Conservation (phyloP, 2,113 vertebrate species). For the Gymnarchus niloticus region DNA sequence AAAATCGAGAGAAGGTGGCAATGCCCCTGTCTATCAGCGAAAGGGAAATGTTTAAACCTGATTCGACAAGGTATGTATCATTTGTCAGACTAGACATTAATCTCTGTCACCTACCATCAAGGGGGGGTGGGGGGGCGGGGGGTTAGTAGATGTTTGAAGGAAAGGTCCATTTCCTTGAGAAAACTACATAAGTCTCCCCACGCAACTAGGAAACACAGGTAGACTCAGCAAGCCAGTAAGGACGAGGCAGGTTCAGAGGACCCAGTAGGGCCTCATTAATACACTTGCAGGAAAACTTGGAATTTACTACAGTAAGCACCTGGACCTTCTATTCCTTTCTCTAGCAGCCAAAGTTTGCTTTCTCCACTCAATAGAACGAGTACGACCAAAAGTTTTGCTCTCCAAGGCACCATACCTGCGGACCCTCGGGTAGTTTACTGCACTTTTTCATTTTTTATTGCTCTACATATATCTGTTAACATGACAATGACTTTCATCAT, state of each 20-base stretch:
- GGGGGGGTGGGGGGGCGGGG: neutral
- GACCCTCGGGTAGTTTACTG: neutral
- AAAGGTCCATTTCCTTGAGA: neutral
- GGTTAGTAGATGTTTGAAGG: neutral
- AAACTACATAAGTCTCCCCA: too few relatives aligned
- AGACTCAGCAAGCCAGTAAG: neutral
- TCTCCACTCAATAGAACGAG: neutral
- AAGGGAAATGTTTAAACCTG: neutral
- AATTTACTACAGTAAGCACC: constrained; percentile 13
- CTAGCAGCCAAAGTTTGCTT: neutral
- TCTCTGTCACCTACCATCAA: neutral
- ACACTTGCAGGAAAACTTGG: neutral
- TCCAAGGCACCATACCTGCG: neutral
- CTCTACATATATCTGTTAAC: neutral
- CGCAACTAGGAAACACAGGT: neutral
- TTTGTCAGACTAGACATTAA: neutral
- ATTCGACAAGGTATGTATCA: neutral
- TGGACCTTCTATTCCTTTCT: neutral
- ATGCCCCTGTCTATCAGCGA: neutral
- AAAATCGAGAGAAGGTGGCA: neutral
- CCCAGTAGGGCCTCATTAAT: neutral
- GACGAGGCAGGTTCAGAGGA: neutral
- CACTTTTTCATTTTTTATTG: constrained; percentile 8
- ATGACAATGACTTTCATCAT: neutral
- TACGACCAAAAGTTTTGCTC: neutral